Conservation (phyloP, 2,113 vertebrate species). For the Carassius gibelio region DNA sequence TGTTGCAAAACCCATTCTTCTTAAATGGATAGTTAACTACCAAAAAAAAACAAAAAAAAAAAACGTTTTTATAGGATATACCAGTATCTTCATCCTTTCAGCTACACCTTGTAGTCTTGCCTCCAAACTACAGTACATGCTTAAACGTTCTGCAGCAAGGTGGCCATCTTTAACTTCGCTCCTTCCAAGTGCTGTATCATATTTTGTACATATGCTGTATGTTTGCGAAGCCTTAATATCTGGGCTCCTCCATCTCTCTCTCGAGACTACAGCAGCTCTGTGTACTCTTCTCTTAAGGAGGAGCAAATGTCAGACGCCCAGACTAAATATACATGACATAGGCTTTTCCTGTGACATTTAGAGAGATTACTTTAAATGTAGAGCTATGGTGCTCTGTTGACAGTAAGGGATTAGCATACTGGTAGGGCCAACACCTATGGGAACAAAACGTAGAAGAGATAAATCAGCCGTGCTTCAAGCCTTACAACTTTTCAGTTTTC, state of each 20-base stretch:
- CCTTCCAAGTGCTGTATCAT: conserved; percentile 33
- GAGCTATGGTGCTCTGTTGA: conserved; percentile 54
- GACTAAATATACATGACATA: conserved; percentile 60
- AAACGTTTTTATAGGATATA: neutral
- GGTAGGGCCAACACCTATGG: conserved; percentile 71
- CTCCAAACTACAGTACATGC: neutral
- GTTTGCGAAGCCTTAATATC: conserved; percentile 46
- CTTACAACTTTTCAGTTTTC: neutral
- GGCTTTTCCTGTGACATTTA: conserved; percentile 62
- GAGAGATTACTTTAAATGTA: conserved; percentile 57
- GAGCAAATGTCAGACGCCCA: conserved; percentile 53
- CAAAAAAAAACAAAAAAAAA: too few relatives aligned
- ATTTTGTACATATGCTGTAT: neutral
- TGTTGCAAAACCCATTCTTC: neutral
- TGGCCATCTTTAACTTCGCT: conserved; percentile 7
- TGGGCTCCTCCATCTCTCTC: conserved; percentile 23
- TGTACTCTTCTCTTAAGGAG: conserved; percentile 44
- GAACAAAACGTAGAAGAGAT: conserved; percentile 51
- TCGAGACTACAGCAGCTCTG: conserved; percentile 38
- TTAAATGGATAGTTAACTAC: too few relatives aligned
- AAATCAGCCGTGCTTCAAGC: neutral
- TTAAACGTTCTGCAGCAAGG: neutral
- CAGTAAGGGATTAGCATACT: conserved; percentile 72
- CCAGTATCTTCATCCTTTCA: neutral
- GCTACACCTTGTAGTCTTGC: neutral